Evolutionary conservation across 1,140 invertebrate genomes (phyloP).

Genomic region (Microplitis mediator): DNA sequence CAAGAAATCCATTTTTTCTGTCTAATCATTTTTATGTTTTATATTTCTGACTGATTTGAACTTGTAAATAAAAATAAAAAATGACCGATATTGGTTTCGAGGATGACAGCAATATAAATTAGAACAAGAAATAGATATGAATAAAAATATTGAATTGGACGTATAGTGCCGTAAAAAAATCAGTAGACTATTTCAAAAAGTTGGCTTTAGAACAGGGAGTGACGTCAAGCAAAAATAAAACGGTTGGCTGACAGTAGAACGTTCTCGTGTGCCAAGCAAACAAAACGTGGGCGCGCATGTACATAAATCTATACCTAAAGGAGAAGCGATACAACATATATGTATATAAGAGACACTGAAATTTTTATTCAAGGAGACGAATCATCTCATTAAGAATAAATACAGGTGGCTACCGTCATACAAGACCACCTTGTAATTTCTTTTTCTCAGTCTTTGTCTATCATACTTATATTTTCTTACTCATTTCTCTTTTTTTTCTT

Average conservation of each 20-base stretch:
- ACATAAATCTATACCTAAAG: slow-evolving; percentile 24
- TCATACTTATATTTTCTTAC: neutral
- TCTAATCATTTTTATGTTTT: no score
- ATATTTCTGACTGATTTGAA: no score
- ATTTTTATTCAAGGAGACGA: slow-evolving; percentile 16
- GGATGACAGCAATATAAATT: no score
- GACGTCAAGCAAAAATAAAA: slow-evolving; percentile 28
- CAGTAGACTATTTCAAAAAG: neutral
- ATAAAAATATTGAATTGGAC: no score
- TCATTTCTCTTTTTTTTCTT: neutral
- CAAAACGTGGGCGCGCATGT: slow-evolving; percentile 36
- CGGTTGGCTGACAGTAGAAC: slow-evolving; percentile 16
- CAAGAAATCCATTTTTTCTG: no score
- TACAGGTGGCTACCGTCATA: slow-evolving; percentile 44
- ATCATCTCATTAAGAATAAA: slow-evolving; percentile 46
- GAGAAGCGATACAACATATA: neutral
- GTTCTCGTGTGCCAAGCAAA: slow-evolving; percentile 45
- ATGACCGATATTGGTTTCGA: no score
- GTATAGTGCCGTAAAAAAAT: neutral
- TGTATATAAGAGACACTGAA: neutral
- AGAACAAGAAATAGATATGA: neutral
- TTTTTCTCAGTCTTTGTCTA: neutral
- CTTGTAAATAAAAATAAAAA: no score
- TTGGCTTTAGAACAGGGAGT: neutral
- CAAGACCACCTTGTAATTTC: neutral